Conservation (phyloP, 2,888 invertebrate genomes). For the Drosophila rubida region DNA sequence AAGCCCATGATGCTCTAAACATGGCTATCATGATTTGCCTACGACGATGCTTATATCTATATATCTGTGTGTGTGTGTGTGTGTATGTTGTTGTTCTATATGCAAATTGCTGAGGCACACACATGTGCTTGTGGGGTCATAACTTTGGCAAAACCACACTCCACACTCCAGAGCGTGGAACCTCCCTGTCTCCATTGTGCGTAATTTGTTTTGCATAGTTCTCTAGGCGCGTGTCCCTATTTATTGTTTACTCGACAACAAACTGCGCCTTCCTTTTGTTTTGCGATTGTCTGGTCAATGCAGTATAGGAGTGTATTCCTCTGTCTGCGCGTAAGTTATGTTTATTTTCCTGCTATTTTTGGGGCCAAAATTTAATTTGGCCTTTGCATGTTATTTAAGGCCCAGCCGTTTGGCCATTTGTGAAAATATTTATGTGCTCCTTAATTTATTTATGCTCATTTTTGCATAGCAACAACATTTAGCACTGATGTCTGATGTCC, state of each 20-base stretch:
- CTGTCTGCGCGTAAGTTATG: conserved; percentile 34
- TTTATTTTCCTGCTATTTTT: conserved; percentile 49
- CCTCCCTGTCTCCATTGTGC: conserved; percentile 11
- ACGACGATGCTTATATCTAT: conserved; percentile 20
- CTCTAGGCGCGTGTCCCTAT: conserved; percentile 67
- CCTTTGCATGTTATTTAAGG: conserved; percentile 46
- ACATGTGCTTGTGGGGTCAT: conserved; percentile 19
- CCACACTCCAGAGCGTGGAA: not conserved
- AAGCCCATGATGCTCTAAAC: conserved; percentile 31
- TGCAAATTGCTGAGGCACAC: conserved; percentile 57
- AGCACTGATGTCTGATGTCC: conserved; percentile 45
- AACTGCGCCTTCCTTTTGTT: conserved; percentile 51
- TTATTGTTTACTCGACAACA: conserved; percentile 66
- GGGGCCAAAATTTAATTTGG: conserved; percentile 56
- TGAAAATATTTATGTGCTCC: conserved; percentile 45
- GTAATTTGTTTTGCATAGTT: conserved; percentile 76
- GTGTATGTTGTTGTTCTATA: conserved; percentile 60
- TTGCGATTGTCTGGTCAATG: conserved; percentile 60
- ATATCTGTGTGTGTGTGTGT: not conserved
- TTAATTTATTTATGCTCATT: conserved; percentile 57
- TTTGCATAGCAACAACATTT: conserved; percentile 26
- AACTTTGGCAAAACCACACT: conserved; percentile 28
- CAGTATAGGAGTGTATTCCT: not conserved
- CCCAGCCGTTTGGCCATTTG: conserved; percentile 19
- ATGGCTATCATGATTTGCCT: conserved; percentile 42